phyloP scores from a whole-genome alignment of 2,113 vertebrate species.

The Cynoglossus semilaevis region DNA sequence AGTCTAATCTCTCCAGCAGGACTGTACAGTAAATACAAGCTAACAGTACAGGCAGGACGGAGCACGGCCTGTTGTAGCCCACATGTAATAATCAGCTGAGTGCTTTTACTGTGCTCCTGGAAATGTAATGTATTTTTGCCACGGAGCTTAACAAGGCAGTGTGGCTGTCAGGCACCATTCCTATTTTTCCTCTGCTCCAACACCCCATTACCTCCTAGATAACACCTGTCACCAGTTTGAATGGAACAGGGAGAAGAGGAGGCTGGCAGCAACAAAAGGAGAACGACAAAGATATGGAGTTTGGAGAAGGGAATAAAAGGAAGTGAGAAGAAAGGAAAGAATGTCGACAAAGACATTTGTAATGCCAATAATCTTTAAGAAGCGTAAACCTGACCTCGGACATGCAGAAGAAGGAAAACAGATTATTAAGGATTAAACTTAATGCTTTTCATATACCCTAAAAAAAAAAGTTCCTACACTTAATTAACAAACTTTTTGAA shows the following conservation, averaged over 20 bases:
- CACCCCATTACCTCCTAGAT: conserved; percentile 50
- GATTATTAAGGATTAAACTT: conserved; percentile 60
- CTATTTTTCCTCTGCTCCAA: conserved; percentile 20
- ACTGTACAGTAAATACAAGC: conserved; percentile 54
- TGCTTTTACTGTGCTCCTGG: conserved; percentile 33
- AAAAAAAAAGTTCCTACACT: conserved; percentile 53
- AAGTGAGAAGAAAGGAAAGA: conserved; percentile 28
- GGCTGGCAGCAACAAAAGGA: conserved; percentile 48
- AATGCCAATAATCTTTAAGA: conserved; percentile 66
- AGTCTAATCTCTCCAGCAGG: conserved; percentile 60
- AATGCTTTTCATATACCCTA: conserved; percentile 47
- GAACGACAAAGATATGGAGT: conserved; percentile 19
- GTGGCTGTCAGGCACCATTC: conserved; percentile 37
- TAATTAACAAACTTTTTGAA: conserved; percentile 54
- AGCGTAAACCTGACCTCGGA: conserved; percentile 46
- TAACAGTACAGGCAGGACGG: conserved; percentile 29
- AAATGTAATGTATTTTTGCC: conserved; percentile 24
- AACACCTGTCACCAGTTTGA: conserved; percentile 47
- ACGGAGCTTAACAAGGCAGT: conserved; percentile 38
- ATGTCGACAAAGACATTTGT: conserved; percentile 37
- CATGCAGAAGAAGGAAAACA: conserved; percentile 44
- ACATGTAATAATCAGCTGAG: conserved; percentile 30
- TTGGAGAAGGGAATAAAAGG: conserved; percentile 25
- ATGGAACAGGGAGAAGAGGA: conserved; percentile 29
- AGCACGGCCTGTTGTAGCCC: conserved; percentile 27